Evolutionary conservation across 2,797 vertebrate species (phyloP).

Genomic region (Spinus pinus): DNA sequence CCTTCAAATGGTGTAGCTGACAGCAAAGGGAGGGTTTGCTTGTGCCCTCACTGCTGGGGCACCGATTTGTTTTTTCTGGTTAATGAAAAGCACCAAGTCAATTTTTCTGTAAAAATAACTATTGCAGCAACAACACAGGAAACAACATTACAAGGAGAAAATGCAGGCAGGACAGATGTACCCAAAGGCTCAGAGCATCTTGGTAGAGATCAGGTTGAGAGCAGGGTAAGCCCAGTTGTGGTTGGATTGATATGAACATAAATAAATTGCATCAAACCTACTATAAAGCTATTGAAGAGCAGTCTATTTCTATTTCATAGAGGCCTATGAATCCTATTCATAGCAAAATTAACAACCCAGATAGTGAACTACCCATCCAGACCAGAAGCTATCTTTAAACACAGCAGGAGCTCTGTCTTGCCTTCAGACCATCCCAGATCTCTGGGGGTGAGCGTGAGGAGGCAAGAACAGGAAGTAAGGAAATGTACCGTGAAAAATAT

Average conservation of each 20-base stretch:
- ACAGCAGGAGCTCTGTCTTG: background rate
- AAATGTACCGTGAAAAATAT: background rate
- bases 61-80: background rate
- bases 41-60: background rate
- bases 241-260: background rate
- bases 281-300: background rate
- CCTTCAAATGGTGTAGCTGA: background rate
- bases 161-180: background rate
- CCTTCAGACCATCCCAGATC: background rate
- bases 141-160: background rate
- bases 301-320: background rate
- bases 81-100: background rate
- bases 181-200: background rate
- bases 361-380: background rate
- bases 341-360: background rate
- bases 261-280: background rate
- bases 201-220: background rate
- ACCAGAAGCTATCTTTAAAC: background rate
- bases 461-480: background rate
- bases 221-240: background rate
- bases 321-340: background rate
- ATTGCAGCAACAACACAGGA: background rate
- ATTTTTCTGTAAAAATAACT: background rate
- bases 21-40: background rate
- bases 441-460: background rate